Conservation (phyloP, 2,888 invertebrate species). For the Pilophorus perplexus region DNA sequence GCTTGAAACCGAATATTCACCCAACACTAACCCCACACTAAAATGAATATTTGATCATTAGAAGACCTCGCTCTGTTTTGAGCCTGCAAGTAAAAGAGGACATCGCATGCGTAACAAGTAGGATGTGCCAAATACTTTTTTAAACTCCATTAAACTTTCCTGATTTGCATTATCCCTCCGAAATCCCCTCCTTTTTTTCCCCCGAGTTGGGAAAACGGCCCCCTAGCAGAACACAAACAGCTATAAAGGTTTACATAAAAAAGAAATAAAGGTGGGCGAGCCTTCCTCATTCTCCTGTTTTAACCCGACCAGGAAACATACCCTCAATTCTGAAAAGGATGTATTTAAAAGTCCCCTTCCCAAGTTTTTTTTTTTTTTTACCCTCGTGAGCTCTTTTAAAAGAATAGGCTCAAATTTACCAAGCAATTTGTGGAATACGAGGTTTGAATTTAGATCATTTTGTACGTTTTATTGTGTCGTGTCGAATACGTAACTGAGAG, state of each 20-base stretch:
- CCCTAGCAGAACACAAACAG: slow-evolving; percentile 16
- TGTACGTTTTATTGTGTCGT: no score
- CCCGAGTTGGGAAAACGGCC: slow-evolving; percentile 10
- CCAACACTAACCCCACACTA: no score
- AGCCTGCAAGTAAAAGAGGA: no score
- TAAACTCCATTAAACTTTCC: slow-evolving; percentile 23
- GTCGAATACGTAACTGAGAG: no score
- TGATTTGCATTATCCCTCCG: slow-evolving; percentile 20
- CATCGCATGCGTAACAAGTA: slow-evolving; percentile 24
- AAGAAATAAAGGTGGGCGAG: slow-evolving; percentile 20
- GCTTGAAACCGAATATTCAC: no score
- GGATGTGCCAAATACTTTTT: background rate
- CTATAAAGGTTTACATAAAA: slow-evolving; percentile 28
- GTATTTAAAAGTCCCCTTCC: background rate
- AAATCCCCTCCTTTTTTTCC: slow-evolving; percentile 9
- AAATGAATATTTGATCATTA: no score
- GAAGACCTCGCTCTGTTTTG: no score
- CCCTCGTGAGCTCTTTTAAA: background rate
- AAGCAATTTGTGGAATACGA: background rate
- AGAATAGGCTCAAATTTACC: slow-evolving; percentile 1
- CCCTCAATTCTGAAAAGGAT: background rate
- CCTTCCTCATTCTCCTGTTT: background rate
- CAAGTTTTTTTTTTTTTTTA: background rate
- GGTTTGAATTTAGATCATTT: background rate
- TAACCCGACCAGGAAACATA: background rate